Evolutionary conservation across 2,797 vertebrate species (phyloP), one percentile per base, ranked within the genome.

Genomic region (Danio jaintianensis): DNA sequence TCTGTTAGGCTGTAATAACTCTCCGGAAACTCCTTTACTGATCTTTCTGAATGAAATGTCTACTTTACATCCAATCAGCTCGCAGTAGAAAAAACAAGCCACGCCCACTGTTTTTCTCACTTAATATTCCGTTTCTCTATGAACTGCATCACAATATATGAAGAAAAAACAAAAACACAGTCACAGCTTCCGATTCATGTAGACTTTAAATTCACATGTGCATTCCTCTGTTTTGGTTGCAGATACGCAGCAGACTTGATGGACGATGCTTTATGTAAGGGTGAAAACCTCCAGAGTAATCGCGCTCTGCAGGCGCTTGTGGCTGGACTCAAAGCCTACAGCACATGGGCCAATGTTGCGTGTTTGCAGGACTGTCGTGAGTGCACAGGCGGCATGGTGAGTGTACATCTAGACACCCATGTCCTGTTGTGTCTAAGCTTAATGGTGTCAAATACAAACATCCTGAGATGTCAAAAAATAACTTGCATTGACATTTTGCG

Each of bases 291-390:
- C 2, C 78, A 85, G 18, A 69, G 62, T 52, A 89, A 85, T 20
- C 81, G 84, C 7, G 42, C 80, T 0, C 87, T 92, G 53, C 90
- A 93, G 85, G 91, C 87, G 0, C 80, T 93, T n/a, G 83, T 91
- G 18, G 90, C 87, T 0, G 91, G 92, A 1, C 89, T 92, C 43
- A 92, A 93, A 82, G 92, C 90, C 50, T 93, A 87, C 75, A 93
- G 92, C 68, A 93, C 90, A 7, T 91, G 92, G 90, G 86, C 89
- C 79, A 93, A 90, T 0, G 6, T 90, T 5, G 16, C 79, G 18
- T 93, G 92, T 77, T 80, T 93, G 29, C 92, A 93, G 80, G 91
- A 91, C 66, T 92, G 91, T 20, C 80, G 83, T 0, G 89, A 92
- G 69, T 91, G 91, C 70, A 91, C 92, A 0, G 86, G 92, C 3